Conservation (phyloP, 2,797 vertebrate species). For the Sphenopsis melanotis region DNA sequence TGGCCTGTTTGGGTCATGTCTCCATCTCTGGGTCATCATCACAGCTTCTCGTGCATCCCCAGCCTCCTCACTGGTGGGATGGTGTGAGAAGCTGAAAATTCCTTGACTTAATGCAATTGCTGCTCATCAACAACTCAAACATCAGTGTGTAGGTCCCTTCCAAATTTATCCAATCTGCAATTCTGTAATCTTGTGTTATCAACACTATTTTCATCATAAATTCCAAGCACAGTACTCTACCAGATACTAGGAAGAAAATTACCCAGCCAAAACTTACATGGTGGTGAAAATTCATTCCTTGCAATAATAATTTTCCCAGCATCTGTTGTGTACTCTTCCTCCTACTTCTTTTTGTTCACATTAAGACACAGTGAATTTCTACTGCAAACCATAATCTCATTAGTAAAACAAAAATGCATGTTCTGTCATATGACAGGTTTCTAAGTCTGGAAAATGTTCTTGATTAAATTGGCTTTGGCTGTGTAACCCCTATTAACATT, state of each 20-base stretch:
- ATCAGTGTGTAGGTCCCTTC: not conserved
- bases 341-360: not conserved
- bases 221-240: not conserved
- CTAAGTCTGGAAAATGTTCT: constrained; percentile 22
- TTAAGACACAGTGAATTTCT: not conserved
- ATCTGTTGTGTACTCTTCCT: not conserved
- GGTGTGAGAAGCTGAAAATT: not conserved
- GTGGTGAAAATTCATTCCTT: not conserved
- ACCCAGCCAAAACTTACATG: not conserved
- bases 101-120: not conserved
- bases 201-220: not conserved
- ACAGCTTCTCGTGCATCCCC: not conserved
- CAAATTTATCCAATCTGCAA: not conserved
- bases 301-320: not conserved
- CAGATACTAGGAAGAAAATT: not conserved
- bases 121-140: not conserved
- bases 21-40: not conserved
- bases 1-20: not conserved
- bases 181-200: not conserved
- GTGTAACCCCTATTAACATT: constrained; percentile 51
- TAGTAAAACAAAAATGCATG: constrained; percentile 52
- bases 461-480: constrained; percentile 56
- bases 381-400: constrained; percentile 25
- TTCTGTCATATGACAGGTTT: constrained; percentile 32
- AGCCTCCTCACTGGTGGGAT: not conserved